Evolutionary conservation across 2,888 invertebrate species (phyloP).

Genomic region (Chymomyza procnemis): DNA sequence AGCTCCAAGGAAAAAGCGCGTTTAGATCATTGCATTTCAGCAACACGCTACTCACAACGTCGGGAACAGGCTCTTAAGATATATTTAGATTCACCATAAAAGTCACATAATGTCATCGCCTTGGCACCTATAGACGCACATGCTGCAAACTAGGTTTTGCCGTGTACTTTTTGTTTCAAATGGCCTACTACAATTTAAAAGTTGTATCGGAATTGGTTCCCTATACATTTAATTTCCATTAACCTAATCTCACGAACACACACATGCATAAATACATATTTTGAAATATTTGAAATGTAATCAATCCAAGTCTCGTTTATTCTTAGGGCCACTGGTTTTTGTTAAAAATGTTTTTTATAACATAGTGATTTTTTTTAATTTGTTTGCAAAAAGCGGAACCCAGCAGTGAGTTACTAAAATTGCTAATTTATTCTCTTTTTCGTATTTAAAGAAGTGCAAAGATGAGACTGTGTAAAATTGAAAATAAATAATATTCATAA

Average conservation of each 20-base stretch:
- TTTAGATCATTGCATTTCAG: slow-evolving; percentile 78
- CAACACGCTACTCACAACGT: slow-evolving; percentile 81
- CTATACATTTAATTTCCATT: background rate
- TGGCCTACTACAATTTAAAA: background rate
- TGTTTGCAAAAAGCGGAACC: background rate
- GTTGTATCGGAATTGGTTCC: background rate
- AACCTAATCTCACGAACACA: no score
- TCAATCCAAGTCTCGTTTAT: background rate
- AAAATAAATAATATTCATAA: slow-evolving; percentile 30
- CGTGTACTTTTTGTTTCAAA: background rate
- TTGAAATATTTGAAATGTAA: background rate
- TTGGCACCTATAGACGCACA: slow-evolving; percentile 57
- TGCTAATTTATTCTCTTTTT: slow-evolving; percentile 52
- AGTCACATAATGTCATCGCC: slow-evolving; percentile 61
- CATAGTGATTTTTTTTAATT: background rate
- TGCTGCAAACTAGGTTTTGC: slow-evolving; percentile 48
- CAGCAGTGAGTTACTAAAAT: background rate
- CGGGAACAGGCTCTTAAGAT: slow-evolving; percentile 87
- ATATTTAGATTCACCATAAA: slow-evolving; percentile 81
- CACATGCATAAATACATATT: background rate
- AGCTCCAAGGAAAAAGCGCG: slow-evolving; percentile 81
- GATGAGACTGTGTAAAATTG: slow-evolving; percentile 71
- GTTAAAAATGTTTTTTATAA: background rate
- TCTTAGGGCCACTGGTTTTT: background rate
- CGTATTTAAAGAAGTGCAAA: slow-evolving; percentile 65